Conservation (phyloP, 2,113 vertebrate genomes). For the Spea multiplicata region DNA sequence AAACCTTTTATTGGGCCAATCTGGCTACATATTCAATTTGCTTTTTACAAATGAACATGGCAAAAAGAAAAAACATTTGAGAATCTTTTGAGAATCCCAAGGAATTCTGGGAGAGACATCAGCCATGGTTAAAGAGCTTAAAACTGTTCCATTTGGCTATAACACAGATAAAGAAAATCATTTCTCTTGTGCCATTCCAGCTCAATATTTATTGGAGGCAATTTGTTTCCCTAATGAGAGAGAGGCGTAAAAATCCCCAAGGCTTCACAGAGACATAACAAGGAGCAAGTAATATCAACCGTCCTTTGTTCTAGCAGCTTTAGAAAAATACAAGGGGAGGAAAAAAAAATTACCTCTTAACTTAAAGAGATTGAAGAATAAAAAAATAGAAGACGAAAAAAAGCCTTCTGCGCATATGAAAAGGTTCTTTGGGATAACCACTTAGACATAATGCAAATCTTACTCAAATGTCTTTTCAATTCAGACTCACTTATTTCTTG, state of each 20-base stretch:
- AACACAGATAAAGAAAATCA: constrained; percentile 46
- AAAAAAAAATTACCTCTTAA: constrained; percentile 46
- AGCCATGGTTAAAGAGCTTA: constrained; percentile 38
- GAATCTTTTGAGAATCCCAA: constrained; percentile 10
- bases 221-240: constrained; percentile 49
- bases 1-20: too few relatives aligned
- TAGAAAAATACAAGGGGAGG: constrained; percentile 30
- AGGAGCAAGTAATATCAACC: constrained; percentile 41
- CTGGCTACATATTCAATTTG: too few relatives aligned
- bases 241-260: constrained; percentile 41
- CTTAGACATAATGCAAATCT: constrained; percentile 44
- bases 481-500: constrained; percentile 40
- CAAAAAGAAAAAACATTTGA: neutral
- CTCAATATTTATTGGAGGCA: constrained; percentile 49
- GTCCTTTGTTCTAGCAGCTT: constrained; percentile 42
- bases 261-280: constrained; percentile 43
- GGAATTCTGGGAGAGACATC: constrained; percentile 25
- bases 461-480: constrained; percentile 46
- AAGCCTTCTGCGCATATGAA: constrained; percentile 39
- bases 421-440: constrained; percentile 41
- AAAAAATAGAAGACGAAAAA: constrained; percentile 9
- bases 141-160: constrained; percentile 30
- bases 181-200: constrained; percentile 38
- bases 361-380: constrained; percentile 32
- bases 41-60: too few relatives aligned